Percentiles rank a stretch among this genome's conserved stretches.
Evolutionary conservation across 2,113 vertebrate genomes (phyloP).

Genomic region (Himantopus leucocephalus): DNA sequence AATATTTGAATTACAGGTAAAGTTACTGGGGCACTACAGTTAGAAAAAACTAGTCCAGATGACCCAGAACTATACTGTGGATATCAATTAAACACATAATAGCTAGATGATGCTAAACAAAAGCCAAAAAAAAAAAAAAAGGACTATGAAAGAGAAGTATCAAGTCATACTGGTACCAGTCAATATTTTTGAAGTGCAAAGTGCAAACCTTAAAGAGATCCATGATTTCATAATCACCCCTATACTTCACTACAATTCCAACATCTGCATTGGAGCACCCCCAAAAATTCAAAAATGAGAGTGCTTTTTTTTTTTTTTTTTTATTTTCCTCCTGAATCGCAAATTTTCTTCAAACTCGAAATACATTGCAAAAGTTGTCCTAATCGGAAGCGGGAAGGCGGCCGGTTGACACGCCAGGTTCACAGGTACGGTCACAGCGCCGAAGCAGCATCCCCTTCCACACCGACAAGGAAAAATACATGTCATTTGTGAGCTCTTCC

Average conservation of each 20-base stretch:
- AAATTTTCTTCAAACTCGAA: not conserved
- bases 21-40: not conserved
- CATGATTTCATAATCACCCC: not conserved
- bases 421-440: not conserved
- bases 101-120: not conserved
- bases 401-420: not conserved
- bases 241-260: not conserved
- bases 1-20: not conserved
- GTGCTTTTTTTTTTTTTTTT: not conserved
- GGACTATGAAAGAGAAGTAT: not conserved
- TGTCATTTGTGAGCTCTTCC: not conserved
- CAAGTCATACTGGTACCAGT: not conserved
- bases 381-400: not conserved
- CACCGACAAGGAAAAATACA: not conserved
- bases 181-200: not conserved
- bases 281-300: not conserved
- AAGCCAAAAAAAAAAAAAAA: not conserved
- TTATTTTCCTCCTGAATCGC: not conserved
- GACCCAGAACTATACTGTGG: not conserved
- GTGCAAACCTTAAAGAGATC: not conserved
- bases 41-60: not conserved
- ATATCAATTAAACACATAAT: not conserved
- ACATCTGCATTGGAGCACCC: not conserved
- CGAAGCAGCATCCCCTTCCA: not conserved
- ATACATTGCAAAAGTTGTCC: not conserved